Evolutionary conservation across 1,140 invertebrate genomes (phyloP), one percentile per base, ranked within the genome.

Genomic region (Steinernema khuongi): DNA sequence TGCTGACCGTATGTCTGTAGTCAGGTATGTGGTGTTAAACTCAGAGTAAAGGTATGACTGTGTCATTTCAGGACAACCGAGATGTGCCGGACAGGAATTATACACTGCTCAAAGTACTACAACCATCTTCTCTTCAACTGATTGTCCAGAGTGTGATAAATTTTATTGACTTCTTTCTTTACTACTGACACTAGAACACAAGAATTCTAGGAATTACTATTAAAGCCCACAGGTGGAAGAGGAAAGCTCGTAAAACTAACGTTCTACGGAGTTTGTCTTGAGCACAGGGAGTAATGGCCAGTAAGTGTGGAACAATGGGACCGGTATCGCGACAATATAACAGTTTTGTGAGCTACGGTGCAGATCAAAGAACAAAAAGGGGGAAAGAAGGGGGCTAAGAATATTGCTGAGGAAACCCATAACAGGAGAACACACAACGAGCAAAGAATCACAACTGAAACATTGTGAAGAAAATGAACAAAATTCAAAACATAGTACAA

Each of bases 1-100:
- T 81, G 96, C 97, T 1, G 96, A 99, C 86, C 89, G 96, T 77
- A 90, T 90, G 66, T 97, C 96, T 0, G 94, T 99, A 17, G 96
- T 99, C 0, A 88, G 96, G 30, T 97, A 95, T 11, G 92, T 92
- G 7, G 97, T 93, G 33, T 29, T 32, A 71, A 72, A 19, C 78
- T 14, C 22, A 36, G 28, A 4, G 68, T 50, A 18, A 14, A 26
- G 43, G 1, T 17, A 26, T 32, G 4, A 73, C 18, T 4, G 72
- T 75, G n/a, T 50, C 18, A 19, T 70, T 78, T 68, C 67, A 78
- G 83, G 75, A 84, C 83, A 14, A 84, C 83, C 60, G 83, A 84
- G 76, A 84, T 84, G 83, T 84, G 83, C 71, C 69, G 76, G 31
- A 84, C 83, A 19, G 83, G 83, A 29, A 68, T 85, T 29, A 73